phyloP scores from a whole-genome alignment of 2,797 vertebrate genomes.

The Arctocebus calabarensis region DNA sequence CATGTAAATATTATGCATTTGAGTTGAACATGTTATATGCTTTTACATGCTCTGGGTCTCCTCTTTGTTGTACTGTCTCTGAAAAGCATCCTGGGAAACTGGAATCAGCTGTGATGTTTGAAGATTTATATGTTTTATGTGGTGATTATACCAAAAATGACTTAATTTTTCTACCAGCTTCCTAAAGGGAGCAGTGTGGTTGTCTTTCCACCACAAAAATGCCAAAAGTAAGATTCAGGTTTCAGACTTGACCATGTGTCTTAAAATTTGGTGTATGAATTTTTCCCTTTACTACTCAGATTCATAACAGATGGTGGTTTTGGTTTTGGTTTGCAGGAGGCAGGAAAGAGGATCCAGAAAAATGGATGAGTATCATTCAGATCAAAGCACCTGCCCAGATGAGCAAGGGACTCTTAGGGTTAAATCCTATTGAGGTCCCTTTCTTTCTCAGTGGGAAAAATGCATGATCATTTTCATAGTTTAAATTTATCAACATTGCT shows the following conservation, averaged over 20 bases:
- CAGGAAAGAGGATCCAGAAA: not conserved
- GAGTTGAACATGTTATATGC: too few relatives aligned
- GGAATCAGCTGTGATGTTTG: not conserved
- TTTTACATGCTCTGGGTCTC: too few relatives aligned
- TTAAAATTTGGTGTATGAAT: not conserved
- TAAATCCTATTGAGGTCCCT: accelerated
- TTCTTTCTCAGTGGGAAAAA: not conserved
- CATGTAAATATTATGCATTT: not conserved
- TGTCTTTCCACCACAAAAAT: not conserved
- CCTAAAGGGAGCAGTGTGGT: not conserved
- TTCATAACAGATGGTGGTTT: not conserved
- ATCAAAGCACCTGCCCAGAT: not conserved
- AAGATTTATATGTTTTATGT: not conserved
- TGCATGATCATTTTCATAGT: accelerated
- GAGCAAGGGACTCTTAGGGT: not conserved
- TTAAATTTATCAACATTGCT: not conserved
- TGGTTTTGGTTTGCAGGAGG: not conserved
- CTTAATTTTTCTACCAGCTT: not conserved
- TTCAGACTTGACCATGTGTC: not conserved
- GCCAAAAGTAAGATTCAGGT: not conserved
- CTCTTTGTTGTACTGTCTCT: not conserved
- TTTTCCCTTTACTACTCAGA: not conserved
- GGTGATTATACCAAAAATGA: not conserved
- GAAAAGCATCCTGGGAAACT: not conserved
- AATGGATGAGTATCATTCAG: not conserved